These are phyloP conservation scores for Gastracanthus pulcherrimus DNA, from an alignment of 2,888 invertebrate species.

Conservation along the genomic window DNA sequence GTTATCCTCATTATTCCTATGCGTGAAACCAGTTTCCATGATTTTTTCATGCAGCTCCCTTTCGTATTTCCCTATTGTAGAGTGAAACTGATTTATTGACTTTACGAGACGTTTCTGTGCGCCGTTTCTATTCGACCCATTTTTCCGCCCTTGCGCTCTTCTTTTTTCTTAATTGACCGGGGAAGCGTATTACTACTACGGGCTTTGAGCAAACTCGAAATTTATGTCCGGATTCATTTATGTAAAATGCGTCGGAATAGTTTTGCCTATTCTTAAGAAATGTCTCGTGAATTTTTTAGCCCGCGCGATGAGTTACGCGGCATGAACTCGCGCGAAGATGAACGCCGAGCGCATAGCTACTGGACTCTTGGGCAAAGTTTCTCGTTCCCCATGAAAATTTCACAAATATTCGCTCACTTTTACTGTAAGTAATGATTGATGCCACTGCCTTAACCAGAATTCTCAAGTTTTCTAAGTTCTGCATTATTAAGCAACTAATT, in stretches of 20 bases:
- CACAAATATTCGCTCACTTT: not conserved
- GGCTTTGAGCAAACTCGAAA: not conserved
- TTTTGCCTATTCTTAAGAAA: not conserved
- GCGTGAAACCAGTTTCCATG: not conserved
- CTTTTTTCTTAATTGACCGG: not conserved
- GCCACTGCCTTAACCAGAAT: too few species aligned
- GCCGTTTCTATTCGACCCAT: too few species aligned
- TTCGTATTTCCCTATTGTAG: too few species aligned
- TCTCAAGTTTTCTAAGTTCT: too few species aligned
- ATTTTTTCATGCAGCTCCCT: not conserved
- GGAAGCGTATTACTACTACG: not conserved
- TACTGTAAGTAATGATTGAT: not conserved
- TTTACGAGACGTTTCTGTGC: not conserved
- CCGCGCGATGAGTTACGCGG: not conserved
- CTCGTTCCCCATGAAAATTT: not conserved
- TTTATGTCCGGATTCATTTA: not conserved
- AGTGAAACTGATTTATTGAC: constrained; percentile 13
- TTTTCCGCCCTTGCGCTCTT: not conserved
- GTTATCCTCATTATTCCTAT: too few species aligned
- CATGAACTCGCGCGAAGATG: too few species aligned
- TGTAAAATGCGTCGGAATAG: not conserved
- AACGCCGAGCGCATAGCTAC: too few species aligned
- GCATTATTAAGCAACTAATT: not conserved
- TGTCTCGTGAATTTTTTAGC: not conserved
- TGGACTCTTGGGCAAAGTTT: not conserved